Evolutionary conservation across 2,113 vertebrate genomes (phyloP), one percentile per base, ranked within the genome.

Genomic region (western clawed frog (Xenopus tropicalis)): DNA sequence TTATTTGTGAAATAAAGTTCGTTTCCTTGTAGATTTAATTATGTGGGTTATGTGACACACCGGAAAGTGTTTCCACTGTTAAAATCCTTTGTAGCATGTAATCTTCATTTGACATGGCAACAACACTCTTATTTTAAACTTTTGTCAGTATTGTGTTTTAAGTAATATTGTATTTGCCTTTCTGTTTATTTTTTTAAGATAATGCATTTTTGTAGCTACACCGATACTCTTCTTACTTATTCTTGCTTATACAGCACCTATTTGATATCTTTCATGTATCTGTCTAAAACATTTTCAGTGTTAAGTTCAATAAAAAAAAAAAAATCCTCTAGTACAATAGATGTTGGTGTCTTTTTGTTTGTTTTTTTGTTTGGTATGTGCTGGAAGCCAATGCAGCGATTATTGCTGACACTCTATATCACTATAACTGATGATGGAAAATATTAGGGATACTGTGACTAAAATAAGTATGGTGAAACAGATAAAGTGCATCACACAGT

Each of bases 221-320:
- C 29, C 10, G 29, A 9, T 37, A 37, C 51, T 63, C 68, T 71
- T 79, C 71, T 79, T 78, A 37, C 29, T 37, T 37, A 37, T 37
- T 37, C 29, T 37, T 80, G 81, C 69, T 86, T 78, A 14, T 78
- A 82, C 72, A 82, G 77, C 70, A 77, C 78, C 72, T 37, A 37
- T 4, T 71, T 79, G 79, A 69, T 61, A 3, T 79, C 77, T 79
- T 83, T 75, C 44, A 80, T 80, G 65, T 78, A 69, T 82, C 78
- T 79, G 71, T 78, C 77, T 83, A 64, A 84, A 82, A 78, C 68
- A 76, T 81, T 82, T 86, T 83, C 77, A 83, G 61, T 59, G 66
- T 84, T 77, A 79, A 82, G 71, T 77, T 72, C 81, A 81, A 86
- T 84, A 83, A 86, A 86, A 85, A 79, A 85, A 79, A 61, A 43